Evolutionary conservation across 2,888 invertebrate genomes (phyloP), one percentile per base, ranked within the genome.

Genomic region (Lymantria dispar): DNA sequence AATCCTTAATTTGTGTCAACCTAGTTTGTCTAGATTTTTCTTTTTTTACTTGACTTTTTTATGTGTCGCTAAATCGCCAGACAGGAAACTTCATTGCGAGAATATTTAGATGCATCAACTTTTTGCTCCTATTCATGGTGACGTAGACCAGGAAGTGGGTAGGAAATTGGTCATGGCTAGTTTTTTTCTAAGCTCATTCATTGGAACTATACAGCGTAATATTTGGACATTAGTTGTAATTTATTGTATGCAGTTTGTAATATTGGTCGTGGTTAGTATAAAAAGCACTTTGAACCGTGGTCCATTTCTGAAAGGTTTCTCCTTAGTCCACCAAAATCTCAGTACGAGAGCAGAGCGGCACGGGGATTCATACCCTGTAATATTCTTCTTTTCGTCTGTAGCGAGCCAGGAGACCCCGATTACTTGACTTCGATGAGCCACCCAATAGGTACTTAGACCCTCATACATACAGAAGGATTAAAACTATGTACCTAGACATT

Each of bases 31-130:
- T 33, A 33, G 9, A 10, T 33, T 33, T 33, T 33, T 33, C 22
- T 22, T 22, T 22, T 33, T 33, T 33, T 5, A 1, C 5, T 10
- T 33, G 8, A 22, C 8, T 33, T 33, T 33, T 33, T 33, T 33
- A 33, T 33, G 33, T 10, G 33, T 10, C 33, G 33, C 10, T 10
- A 33, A 33, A 10, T 33, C 10, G 8, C 33, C 33, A 33, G 33
- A 38, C 8, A n/a, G 57, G 60, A 60, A 62, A 52, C 48, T 36
- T 14, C 12, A 15, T 10, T 13, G 43, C 37, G 9, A 42, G 50
- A 45, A 50, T 47, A 39, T 31, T 43, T 42, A 43, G 60, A 60
- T 62, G 63, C 60, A 60, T 31, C 53, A 30, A 45, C 15, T 14
- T 48, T 42, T 45, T 15, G 44, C 48, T 56, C 54, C 52, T 49